Conservation (phyloP, 2,113 vertebrate genomes). For the Phasianus colchicus region DNA sequence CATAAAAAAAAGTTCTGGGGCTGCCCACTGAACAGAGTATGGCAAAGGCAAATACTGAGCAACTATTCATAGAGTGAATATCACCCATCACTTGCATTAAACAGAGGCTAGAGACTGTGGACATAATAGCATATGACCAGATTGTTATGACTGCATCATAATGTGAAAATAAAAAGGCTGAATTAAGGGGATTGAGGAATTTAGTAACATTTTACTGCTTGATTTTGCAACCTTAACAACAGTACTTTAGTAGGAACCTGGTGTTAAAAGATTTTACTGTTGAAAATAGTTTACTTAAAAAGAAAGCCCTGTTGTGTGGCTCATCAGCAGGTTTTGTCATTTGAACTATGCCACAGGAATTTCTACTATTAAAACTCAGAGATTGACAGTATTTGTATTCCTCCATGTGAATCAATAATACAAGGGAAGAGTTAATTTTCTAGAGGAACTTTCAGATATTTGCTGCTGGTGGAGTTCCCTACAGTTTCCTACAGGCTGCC, state of each 20-base stretch:
- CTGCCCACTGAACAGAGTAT: background rate
- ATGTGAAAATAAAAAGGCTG: background rate
- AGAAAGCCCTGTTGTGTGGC: background rate
- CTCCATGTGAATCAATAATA: background rate
- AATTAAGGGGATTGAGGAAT: background rate
- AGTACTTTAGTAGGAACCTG: background rate
- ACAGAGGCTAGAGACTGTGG: background rate
- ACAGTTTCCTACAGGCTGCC: background rate
- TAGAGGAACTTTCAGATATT: background rate
- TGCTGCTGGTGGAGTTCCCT: accelerated
- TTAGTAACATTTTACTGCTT: background rate
- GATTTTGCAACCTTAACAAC: background rate
- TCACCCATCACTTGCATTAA: background rate
- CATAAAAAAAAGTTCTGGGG: background rate
- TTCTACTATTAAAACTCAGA: background rate
- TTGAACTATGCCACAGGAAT: background rate
- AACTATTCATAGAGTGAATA: background rate
- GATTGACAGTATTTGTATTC: background rate
- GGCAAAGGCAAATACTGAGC: background rate
- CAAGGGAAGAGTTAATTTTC: background rate
- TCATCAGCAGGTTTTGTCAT: background rate
- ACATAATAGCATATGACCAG: background rate
- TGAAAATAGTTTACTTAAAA: background rate
- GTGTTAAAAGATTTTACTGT: background rate
- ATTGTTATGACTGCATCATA: background rate